These are phyloP conservation scores for Ameiurus melas DNA, from an alignment of 2,113 vertebrate genomes.

Conservation along the genomic window DNA sequence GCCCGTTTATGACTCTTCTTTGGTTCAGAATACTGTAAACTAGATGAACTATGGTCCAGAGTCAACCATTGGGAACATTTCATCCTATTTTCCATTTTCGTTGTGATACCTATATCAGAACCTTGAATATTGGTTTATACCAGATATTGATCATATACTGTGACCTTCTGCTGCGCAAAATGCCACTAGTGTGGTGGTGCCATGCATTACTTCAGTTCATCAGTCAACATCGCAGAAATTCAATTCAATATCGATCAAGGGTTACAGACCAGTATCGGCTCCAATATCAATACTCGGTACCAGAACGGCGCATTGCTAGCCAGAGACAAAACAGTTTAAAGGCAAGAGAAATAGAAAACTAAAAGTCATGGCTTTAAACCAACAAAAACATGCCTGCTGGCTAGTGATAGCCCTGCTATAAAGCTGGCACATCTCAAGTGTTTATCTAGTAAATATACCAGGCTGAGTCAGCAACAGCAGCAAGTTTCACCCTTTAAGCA, in stretches of 20 bases:
- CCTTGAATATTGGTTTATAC: neutral
- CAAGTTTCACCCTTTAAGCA: slow-evolving; percentile 23
- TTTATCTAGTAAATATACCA: slow-evolving; percentile 33
- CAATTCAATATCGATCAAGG: no score
- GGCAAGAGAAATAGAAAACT: neutral
- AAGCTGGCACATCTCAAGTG: slow-evolving; percentile 28
- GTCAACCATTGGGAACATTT: neutral
- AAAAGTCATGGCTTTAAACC: neutral
- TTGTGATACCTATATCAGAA: no score
- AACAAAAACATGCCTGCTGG: slow-evolving; percentile 1
- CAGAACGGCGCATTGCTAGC: neutral
- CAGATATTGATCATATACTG: neutral
- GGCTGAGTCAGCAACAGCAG: slow-evolving; percentile 28
- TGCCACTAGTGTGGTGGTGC: neutral
- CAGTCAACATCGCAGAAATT: neutral
- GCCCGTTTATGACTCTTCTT: neutral
- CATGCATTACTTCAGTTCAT: neutral
- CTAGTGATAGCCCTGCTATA: slow-evolving; percentile 16
- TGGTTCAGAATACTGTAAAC: neutral
- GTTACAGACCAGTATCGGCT: neutral
- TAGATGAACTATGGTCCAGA: neutral
- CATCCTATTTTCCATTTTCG: neutral
- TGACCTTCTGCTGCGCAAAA: neutral
- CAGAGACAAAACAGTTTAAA: neutral
- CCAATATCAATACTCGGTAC: neutral